Conservation (phyloP, 1,140 invertebrate genomes). For the Papilio polyxenes region DNA sequence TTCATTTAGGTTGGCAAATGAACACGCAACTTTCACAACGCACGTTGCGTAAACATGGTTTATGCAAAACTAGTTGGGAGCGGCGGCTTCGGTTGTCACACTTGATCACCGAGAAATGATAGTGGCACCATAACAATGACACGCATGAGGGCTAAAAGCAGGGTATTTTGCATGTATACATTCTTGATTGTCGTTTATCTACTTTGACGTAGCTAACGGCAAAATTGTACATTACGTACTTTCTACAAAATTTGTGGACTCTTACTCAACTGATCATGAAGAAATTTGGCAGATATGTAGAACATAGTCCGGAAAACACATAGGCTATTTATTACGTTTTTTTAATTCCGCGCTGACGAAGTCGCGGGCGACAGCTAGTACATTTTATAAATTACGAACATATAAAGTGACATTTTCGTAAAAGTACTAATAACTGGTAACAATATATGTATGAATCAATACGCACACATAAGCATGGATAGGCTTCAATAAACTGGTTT, state of each 20-base stretch:
- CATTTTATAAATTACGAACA: not conserved
- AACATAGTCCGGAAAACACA: too few relatives aligned
- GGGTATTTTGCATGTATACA: slow-evolving; percentile 12
- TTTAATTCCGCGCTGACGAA: too few relatives aligned
- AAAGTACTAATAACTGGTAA: not conserved
- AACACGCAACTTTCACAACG: slow-evolving; percentile 34
- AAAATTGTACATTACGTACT: not conserved
- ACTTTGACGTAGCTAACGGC: not conserved
- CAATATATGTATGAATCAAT: slow-evolving; percentile 11
- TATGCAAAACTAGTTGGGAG: slow-evolving; percentile 34
- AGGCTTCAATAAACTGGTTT: slow-evolving; percentile 25
- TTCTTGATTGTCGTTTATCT: slow-evolving; percentile 1
- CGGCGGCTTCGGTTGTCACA: slow-evolving; percentile 28
- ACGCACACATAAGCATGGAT: slow-evolving; percentile 9
- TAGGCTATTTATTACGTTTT: too few relatives aligned
- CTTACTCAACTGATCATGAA: too few relatives aligned
- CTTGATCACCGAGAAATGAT: slow-evolving; percentile 36
- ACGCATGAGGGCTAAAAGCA: slow-evolving; percentile 33
- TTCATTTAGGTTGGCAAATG: slow-evolving; percentile 37
- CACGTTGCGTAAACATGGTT: slow-evolving; percentile 34
- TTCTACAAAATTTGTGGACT: not conserved
- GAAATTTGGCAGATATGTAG: too few relatives aligned
- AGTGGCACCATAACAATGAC: not conserved
- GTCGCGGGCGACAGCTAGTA: too few relatives aligned
- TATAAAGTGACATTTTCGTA: not conserved